Evolutionary conservation across 2,888 invertebrate genomes (phyloP), one percentile per base, ranked within the genome.

Genomic region (Gastracanthus pulcherrimus): DNA sequence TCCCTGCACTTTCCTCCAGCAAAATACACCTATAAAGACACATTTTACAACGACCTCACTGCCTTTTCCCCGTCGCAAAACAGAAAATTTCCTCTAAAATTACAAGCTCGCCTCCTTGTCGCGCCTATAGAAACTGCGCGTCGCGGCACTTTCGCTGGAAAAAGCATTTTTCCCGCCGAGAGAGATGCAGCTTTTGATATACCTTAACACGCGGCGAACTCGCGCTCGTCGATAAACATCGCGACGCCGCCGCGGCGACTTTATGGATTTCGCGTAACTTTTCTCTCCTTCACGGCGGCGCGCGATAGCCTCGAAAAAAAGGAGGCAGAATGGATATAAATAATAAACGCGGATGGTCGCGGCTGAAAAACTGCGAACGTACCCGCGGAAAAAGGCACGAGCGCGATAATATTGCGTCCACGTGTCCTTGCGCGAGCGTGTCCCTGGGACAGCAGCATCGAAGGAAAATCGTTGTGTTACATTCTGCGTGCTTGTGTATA

Each of bases 51-150:
- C 79, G 66, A 76, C 78, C 79, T 84, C 83, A 85, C 70, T n/a
- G n/a, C n/a, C n/a, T 72, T 81, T 83, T 62, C 83, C 82, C 82
- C 71, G 64, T 34, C 67, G 51, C 62, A 64, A 78, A 78, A 77
- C 62, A 26, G 45, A 58, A 79, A 67, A 74, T 79, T 79, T 60
- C 26, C 70, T 48, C 34, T 26, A n/a, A 74, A 79, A 79, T 79
- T 79, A 48, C 26, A 64, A n/a, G 41, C 38, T 71, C 38, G 23
- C 60, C 45, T 34, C 58, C 74, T 74, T 74, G 41, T 41, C 41
- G 45, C 9, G 16, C 29, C 16, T 29, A 36, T n/a, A n/a, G 23
- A 31, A 67, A 60, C 45, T 62, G 67, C 29, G 60, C 36, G 48
- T 62, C 23, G 55, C 55, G 41, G 9, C 19, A 31, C 38, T 76